These are phyloP conservation scores for Hypsibius dujardini DNA, from an alignment of 1,140 invertebrate genomes.

Conservation along the genomic window DNA sequence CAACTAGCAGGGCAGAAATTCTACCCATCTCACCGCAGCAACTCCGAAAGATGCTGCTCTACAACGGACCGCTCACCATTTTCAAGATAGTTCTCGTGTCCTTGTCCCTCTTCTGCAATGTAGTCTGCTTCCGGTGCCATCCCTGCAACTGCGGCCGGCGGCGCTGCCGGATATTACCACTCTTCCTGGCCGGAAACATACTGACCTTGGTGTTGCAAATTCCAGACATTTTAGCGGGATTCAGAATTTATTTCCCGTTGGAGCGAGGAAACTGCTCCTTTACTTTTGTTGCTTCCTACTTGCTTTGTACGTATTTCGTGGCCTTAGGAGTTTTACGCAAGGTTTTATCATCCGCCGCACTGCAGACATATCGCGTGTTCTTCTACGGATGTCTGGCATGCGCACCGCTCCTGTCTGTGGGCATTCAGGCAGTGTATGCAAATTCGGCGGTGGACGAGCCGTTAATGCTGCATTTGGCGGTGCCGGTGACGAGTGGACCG, in stretches of 20 bases:
- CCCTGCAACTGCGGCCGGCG: background rate
- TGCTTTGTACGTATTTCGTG: conserved; percentile 5
- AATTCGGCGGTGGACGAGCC: conserved; percentile 7
- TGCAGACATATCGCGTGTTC: background rate
- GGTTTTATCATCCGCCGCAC: background rate
- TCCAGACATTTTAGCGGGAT: background rate
- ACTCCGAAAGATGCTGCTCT: background rate
- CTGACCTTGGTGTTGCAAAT: background rate
- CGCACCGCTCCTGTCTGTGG: background rate
- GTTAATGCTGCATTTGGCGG: background rate
- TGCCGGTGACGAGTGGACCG: background rate
- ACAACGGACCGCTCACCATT: background rate
- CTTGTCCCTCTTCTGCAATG: background rate
- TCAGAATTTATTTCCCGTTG: background rate
- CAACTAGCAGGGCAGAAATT: too few relatives aligned
- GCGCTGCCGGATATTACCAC: background rate
- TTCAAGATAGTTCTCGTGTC: background rate
- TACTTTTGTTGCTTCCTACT: background rate
- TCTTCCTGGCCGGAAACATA: conserved; percentile 7
- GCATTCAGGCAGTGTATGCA: background rate
- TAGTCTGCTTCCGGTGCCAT: background rate
- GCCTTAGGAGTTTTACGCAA: background rate
- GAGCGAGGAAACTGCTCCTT: background rate
- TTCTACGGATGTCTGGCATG: background rate
- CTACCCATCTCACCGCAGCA: too few relatives aligned